Conservation (phyloP, 2,113 vertebrate species). For the Anguilla rostrata region DNA sequence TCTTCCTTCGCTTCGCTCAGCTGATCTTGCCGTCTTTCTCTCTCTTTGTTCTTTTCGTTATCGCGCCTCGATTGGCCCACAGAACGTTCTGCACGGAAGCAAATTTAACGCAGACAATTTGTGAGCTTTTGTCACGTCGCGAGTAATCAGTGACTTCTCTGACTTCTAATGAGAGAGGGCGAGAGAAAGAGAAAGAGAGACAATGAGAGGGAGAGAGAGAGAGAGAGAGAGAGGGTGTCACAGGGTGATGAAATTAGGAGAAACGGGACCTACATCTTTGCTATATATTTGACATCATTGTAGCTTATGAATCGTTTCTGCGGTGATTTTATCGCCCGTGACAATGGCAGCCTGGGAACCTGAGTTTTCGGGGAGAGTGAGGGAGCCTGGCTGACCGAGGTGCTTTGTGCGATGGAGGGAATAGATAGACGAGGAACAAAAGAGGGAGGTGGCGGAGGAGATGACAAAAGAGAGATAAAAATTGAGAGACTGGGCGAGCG, state of each 20-base stretch:
- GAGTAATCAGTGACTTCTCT: background rate
- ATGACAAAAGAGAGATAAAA: background rate
- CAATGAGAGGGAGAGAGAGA: background rate
- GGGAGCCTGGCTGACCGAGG: background rate
- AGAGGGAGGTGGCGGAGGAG: background rate
- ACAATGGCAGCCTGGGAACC: background rate
- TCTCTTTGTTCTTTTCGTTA: background rate
- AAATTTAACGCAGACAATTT: background rate
- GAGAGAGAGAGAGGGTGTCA: too few relatives aligned
- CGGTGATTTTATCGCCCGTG: background rate
- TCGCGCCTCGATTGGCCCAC: background rate
- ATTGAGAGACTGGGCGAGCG: background rate
- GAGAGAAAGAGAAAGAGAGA: background rate
- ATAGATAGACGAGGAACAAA: background rate
- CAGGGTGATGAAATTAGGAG: background rate
- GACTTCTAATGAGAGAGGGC: background rate
- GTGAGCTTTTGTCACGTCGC: background rate
- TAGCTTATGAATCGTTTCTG: background rate
- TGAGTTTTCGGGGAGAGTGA: background rate
- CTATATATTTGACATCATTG: background rate
- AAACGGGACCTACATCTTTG: background rate
- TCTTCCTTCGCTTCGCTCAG: background rate
- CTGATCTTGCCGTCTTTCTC: background rate
- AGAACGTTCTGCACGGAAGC: background rate
- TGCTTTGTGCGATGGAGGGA: conserved; percentile 1